These are phyloP conservation scores for Sula dactylatra DNA, from an alignment of 2,113 vertebrate species.

Conservation along the genomic window DNA sequence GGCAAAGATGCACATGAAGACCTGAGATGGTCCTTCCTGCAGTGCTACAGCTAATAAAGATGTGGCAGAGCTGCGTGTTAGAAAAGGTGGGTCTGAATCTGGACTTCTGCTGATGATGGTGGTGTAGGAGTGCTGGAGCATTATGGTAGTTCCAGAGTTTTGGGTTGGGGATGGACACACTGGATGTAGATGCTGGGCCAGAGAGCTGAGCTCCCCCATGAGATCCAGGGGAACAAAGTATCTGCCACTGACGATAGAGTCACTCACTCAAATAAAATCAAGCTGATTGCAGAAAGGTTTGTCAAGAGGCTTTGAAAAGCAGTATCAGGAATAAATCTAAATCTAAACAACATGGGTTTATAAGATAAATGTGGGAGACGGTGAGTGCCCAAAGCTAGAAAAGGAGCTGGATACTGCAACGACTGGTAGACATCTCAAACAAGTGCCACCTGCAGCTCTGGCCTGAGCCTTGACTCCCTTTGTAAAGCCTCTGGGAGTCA, in stretches of 20 bases:
- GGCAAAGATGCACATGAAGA: not conserved
- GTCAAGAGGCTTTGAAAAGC: not conserved
- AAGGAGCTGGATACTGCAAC: not conserved
- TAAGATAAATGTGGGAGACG: not conserved
- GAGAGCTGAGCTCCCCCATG: not conserved
- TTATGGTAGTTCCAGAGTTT: not conserved
- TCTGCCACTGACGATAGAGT: not conserved
- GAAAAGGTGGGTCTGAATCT: not conserved
- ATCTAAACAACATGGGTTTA: not conserved
- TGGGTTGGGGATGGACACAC: not conserved
- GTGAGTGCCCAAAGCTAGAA: not conserved
- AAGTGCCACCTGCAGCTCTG: not conserved
- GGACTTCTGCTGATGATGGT: not conserved
- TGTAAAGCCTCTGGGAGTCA: not conserved
- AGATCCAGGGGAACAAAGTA: not conserved
- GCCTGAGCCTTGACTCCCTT: not conserved
- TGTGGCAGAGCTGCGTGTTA: not conserved
- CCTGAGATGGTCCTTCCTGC: not conserved
- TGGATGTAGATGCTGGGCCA: not conserved
- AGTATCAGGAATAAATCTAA: not conserved
- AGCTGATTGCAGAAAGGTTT: not conserved
- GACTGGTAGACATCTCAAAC: not conserved
- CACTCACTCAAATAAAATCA: not conserved
- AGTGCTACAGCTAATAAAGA: not conserved
- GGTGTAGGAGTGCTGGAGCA: not conserved